Base-by-base conservation (phyloP, 2,888 invertebrate genomes). In the Aplocera efformata region DNA sequence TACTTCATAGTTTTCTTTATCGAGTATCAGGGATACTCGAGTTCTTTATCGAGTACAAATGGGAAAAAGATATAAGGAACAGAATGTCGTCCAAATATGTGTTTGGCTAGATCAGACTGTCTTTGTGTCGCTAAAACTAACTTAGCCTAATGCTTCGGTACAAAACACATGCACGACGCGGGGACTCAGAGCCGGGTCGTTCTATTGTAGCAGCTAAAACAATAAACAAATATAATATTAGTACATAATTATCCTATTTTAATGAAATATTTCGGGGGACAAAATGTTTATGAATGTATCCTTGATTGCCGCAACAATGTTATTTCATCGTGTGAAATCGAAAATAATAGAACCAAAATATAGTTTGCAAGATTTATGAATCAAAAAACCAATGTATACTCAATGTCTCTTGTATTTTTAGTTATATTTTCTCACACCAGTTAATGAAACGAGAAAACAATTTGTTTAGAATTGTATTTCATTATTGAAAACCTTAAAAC, bases 181-280 rank as follows among this genome's bases (percentile, higher is more conserved):
- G 68, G 72, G 59, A 79, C 72, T 92, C 91, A 93, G 82, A 93
- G 92, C 75, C 93, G 91, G 70, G 94, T 94, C 63, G 93, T 94
- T 91, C 94, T 91, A 90, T 94, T 94, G 92, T 94, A 94, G 91
- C 93, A 94, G 91, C 94, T 94, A 91, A 81, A 88, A 86, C 83
- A 84, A 84, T 68, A 64, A 69, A 70, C 56, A 60, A 53, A 55
- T 58, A 11, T 3, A 3, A 3, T 17, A 37, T 43, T 44, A 44
- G 32, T 29, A 11, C n/a, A 17, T 17, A 29, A 17, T 10, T 7
- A 34, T 21, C 29, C 30, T 40, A 40, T 37, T 36, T 20, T 21
- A 36, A 33, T 23, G 8, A 4, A 20, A 21, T 31, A 9, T 13
- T 8, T 17, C 6, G 17, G 8, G 13, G n/a, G n/a, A n/a, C n/a